Base-by-base conservation (phyloP, 2,888 invertebrate species). In the Desoria tigrina region DNA sequence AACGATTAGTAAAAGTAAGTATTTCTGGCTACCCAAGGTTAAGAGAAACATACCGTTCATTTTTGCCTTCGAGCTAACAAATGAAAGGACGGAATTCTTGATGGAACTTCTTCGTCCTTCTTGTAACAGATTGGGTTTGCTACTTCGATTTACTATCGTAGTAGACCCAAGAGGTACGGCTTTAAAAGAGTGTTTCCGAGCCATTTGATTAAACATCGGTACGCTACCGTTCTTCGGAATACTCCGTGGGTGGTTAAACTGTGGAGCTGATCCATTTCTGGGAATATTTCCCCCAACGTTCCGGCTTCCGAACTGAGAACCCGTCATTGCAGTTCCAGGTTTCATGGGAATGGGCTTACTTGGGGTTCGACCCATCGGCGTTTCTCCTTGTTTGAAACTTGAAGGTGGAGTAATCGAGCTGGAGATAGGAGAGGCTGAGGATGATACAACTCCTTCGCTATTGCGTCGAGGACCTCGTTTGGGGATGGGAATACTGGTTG, bases 171-270 rank as follows among this genome's bases (percentile, higher is more conserved):
- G 51, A 9, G 76, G 76, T 23, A 76, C 76, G 9, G 76, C 76
- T 55, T 66, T 65, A 56, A 74, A 74, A 3, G 74, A 72, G 28
- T 71, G 71, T 60, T 67, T 71, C 42, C 92, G 92, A 57, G 91
- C 84, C 68, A 92, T 89, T 53, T 93, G 83, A 81, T 91, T 91
- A 81, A 94, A 92, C 79, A 91, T 90, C 28, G 93, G 93, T 72
- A 94, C 93, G 2, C 92, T 92, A 50, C 92, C 76, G 79, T 93
- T 93, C 81, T 92, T 92, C 63, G 92, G 92, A 77, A 86, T 74
- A 42, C 71, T 71, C 45, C 72, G 65, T 16, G 68, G 73, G n/a
- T 72, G 61, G 24, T 68, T 75, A 42, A 74, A 74, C 53, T 74
- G 72, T n/a, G 74, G 74, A 28, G 77, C 75, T 14, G 74, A 73